phyloP scores from a whole-genome alignment of 2,888 invertebrate species.

The Hylaea fasciaria region DNA sequence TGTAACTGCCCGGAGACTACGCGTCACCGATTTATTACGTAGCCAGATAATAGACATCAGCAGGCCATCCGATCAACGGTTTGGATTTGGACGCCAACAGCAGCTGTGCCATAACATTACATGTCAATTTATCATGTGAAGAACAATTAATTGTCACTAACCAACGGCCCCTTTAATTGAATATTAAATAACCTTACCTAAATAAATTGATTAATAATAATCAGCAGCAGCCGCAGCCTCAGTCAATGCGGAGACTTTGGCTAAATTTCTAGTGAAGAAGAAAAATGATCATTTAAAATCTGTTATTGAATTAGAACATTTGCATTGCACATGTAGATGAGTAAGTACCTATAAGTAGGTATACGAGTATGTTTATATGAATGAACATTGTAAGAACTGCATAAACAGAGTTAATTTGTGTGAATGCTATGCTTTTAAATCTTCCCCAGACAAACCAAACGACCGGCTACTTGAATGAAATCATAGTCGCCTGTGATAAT shows the following conservation, averaged over 20 bases:
- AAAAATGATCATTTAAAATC: neutral
- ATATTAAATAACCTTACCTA: no score
- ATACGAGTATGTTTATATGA: constrained; percentile 10
- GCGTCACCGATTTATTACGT: constrained; percentile 56
- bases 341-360: no score
- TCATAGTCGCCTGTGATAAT: constrained; percentile 47
- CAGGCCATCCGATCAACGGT: constrained; percentile 39
- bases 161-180: no score
- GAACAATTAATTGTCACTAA: no score
- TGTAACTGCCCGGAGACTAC: constrained; percentile 47
- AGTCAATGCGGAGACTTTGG: no score
- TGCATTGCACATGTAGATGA: constrained; percentile 15
- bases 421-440: neutral
- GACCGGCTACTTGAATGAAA: constrained; percentile 27
- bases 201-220: no score
- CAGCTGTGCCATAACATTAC: constrained; percentile 22
- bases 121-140: no score
- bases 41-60: constrained; percentile 53
- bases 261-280: neutral
- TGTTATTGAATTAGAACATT: constrained; percentile 19
- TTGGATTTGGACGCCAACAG: constrained; percentile 43
- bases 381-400: constrained; percentile 21
- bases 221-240: no score
- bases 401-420: constrained; percentile 4
- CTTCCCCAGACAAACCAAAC: constrained; percentile 6